These are phyloP conservation scores for Myopa tessellatipennis DNA, from an alignment of 2,888 invertebrate species.

Conservation along the genomic window DNA sequence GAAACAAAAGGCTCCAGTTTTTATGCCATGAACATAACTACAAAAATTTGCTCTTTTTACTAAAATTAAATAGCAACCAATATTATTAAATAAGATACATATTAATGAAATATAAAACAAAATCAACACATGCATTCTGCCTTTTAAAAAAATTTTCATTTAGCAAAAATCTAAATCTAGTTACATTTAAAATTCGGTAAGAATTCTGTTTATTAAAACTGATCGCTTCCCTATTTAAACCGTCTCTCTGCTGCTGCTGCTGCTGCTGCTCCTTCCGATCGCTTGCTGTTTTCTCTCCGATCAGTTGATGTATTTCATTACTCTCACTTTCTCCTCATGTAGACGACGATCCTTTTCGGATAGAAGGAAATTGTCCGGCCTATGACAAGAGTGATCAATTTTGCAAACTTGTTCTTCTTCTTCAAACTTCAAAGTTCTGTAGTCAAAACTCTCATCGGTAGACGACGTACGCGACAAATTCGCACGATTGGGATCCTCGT, in stretches of 20 bases:
- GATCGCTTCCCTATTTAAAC: too few relatives aligned
- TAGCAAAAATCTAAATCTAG: background rate
- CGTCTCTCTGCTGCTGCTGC: too few relatives aligned
- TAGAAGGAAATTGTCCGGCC: background rate
- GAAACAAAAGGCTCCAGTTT: too few relatives aligned
- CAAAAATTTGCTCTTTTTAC: too few relatives aligned
- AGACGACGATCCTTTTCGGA: background rate
- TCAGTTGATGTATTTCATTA: constrained; percentile 10
- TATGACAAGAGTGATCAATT: background rate
- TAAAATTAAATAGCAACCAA: too few relatives aligned
- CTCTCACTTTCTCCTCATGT: background rate
- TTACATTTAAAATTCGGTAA: background rate
- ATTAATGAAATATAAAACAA: background rate
- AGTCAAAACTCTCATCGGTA: constrained; percentile 4
- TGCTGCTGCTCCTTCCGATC: too few relatives aligned
- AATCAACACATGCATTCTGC: background rate
- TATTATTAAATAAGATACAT: background rate
- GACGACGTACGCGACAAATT: constrained; percentile 21
- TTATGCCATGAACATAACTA: too few relatives aligned
- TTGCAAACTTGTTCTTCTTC: background rate
- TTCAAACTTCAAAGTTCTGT: background rate
- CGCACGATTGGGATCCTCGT: background rate
- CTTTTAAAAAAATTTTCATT: constrained; percentile 7
- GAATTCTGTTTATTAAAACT: background rate
- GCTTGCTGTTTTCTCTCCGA: background rate